Base-by-base conservation (phyloP, 2,888 invertebrate species). In the Lycaena phlaeas region DNA sequence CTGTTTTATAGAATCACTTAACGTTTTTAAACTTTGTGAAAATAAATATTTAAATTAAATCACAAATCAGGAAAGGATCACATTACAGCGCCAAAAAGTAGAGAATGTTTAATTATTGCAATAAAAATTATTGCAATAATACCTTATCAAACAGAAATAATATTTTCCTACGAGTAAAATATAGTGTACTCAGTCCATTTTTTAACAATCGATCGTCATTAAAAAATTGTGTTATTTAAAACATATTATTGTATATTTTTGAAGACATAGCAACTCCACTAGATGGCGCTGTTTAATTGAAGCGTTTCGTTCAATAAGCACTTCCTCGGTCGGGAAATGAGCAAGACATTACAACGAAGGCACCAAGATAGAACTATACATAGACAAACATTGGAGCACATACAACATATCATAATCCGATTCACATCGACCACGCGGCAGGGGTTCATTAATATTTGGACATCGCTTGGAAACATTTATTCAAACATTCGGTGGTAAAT, bases 401-500 rank as follows among this genome's bases (percentile, higher is more conserved):
- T 17, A 10, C 31, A 31, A 31, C 31, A 12, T 12, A 18, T 2
- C 11, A 15, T 18, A 7, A 18, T 11, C 17, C 3, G 18, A 29
- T 17, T 11, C 6, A 27, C 11, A 27, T 12, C 27, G 18, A 17
- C 3, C 31, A 29, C 4, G n/a, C n/a, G 22, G 22, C 22, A 10
- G 10, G 17, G 30, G 15, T 3, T n/a, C n/a, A 14, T 18, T 11
- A 31, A 11, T 6, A 31, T 34, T 31, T 34, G 34, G 18, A 34
- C 9, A 18, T 22, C 5, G 12, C 12, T 34, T 34, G 34, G 15
- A 28, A 34, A 17, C 11, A 15, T 15, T 30, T 38, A 27, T 27
- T 37, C 15, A 37, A 15, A 40, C 27, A 27, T 31, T 44, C 44
- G 44, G 41, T 44, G 41, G 44, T 44, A 38, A 40, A 27, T 28